These are phyloP conservation scores for Episyrphus balteatus DNA, from an alignment of 1,140 invertebrate genomes.

Conservation along the genomic window DNA sequence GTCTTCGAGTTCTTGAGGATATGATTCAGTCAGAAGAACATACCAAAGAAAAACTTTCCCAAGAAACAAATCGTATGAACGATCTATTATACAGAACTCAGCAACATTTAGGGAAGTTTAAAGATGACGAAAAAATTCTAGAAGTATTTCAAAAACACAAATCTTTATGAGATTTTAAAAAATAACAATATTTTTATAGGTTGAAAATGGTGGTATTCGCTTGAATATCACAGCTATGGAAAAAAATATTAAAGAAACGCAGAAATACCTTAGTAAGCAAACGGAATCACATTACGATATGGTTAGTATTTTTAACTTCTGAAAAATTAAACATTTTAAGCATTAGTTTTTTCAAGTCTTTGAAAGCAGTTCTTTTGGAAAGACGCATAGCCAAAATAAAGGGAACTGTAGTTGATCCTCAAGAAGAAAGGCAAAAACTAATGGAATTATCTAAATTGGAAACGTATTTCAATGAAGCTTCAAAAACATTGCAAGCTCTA, in stretches of 20 bases:
- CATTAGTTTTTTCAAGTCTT: not conserved
- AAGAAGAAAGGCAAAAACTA: conserved; percentile 14
- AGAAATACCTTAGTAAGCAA: not conserved
- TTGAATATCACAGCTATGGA: conserved; percentile 10
- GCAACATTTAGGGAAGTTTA: conserved; percentile 17
- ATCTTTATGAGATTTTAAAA: not conserved
- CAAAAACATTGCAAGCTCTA: conserved; percentile 24
- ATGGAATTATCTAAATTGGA: conserved; percentile 16
- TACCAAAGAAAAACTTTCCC: conserved; percentile 13
- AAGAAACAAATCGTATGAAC: conserved; percentile 24
- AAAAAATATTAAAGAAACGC: not conserved
- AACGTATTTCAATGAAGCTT: conserved; percentile 11
- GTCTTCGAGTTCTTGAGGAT: conserved; percentile 28
- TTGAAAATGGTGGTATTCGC: conserved; percentile 16
- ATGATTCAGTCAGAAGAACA: conserved; percentile 22
- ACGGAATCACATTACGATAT: conserved; percentile 3
- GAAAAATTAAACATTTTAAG: not conserved
- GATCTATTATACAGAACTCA: conserved; percentile 25
- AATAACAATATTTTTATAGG: conserved; percentile 1
- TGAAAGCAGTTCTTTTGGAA: conserved; percentile 3
- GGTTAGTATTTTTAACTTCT: not conserved
- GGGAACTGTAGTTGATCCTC: conserved; percentile 17
- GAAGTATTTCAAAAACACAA: not conserved
- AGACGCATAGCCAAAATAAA: conserved; percentile 9
- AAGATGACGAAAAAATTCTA: conserved; percentile 18